Conservation (phyloP, 2,888 invertebrate genomes). For the Bruchidius siliquastri region DNA sequence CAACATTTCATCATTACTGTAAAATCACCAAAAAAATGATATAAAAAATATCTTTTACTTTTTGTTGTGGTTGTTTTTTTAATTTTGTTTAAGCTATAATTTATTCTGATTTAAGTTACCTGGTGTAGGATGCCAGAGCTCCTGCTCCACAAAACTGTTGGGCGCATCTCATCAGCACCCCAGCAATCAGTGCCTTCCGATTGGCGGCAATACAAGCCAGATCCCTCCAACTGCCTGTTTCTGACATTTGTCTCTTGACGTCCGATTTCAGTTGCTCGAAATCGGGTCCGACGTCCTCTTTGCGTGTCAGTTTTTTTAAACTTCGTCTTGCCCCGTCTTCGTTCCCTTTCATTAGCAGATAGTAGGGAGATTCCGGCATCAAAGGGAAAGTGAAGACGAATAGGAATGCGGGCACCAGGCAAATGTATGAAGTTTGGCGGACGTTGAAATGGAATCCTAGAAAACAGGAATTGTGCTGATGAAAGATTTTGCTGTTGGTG, state of each 20-base stretch:
- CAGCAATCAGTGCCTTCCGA: slow-evolving; percentile 31
- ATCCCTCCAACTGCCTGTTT: slow-evolving; percentile 37
- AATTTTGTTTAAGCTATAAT: too few relatives aligned
- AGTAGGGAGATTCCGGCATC: slow-evolving; percentile 55
- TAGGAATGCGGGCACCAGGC: slow-evolving; percentile 54
- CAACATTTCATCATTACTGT: too few relatives aligned
- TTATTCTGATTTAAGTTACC: too few relatives aligned
- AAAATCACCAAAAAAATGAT: too few relatives aligned
- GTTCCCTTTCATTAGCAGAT: slow-evolving; percentile 27
- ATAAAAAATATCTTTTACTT: too few relatives aligned
- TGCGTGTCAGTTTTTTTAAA: slow-evolving; percentile 26
- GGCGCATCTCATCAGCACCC: slow-evolving; percentile 30
- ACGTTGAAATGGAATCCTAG: slow-evolving; percentile 51
- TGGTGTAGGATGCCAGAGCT: slow-evolving; percentile 27
- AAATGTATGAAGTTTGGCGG: slow-evolving; percentile 52
- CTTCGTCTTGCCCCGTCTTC: slow-evolving; percentile 27
- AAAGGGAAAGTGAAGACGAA: slow-evolving; percentile 54
- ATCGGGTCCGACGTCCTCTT: slow-evolving; percentile 29
- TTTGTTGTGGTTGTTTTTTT: too few relatives aligned
- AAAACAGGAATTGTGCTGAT: too few relatives aligned
- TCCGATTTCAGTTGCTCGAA: slow-evolving; percentile 26
- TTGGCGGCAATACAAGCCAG: slow-evolving; percentile 32
- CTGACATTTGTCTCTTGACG: slow-evolving; percentile 36
- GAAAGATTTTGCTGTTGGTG: too few relatives aligned
- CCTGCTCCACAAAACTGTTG: slow-evolving; percentile 38